Conservation (phyloP, 2,888 invertebrate genomes). For the Calameuta idolon region DNA sequence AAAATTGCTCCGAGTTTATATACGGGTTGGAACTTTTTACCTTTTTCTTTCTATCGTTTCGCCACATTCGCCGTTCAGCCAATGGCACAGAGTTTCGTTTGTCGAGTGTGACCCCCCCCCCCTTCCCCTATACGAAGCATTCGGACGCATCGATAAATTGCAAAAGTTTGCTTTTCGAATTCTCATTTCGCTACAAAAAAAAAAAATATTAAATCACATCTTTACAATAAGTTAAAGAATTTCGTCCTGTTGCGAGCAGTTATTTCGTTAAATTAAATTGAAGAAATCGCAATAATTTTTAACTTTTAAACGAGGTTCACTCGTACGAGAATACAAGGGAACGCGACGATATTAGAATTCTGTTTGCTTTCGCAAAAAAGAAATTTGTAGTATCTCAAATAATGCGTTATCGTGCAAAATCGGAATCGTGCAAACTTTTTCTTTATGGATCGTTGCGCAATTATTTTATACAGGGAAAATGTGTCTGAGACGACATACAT, state of each 20-base stretch:
- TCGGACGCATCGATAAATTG: constrained; percentile 25
- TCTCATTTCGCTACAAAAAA: not conserved
- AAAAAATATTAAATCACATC: not conserved
- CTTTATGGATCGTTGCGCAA: not conserved
- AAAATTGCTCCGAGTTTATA: constrained; percentile 53
- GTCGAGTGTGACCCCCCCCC: not conserved
- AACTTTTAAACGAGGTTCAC: not conserved
- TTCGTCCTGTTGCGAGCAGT: not conserved
- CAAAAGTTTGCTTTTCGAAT: not conserved
- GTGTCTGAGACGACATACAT: too few relatives aligned
- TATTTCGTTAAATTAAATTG: not conserved
- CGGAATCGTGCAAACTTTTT: too few relatives aligned
- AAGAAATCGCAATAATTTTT: not conserved
- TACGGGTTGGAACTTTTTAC: constrained; percentile 32
- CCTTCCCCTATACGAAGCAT: constrained; percentile 7
- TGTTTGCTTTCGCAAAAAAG: too few relatives aligned
- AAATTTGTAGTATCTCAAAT: too few relatives aligned
- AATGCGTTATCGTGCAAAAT: too few relatives aligned
- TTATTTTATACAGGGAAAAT: not conserved
- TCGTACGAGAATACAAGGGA: too few relatives aligned
- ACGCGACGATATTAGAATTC: too few relatives aligned
- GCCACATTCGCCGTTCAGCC: not conserved
- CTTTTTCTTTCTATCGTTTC: not conserved
- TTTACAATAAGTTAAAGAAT: not conserved
- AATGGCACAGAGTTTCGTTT: not conserved